phyloP scores from a whole-genome alignment of 1,140 invertebrate species.

The Drosophila saltans region DNA sequence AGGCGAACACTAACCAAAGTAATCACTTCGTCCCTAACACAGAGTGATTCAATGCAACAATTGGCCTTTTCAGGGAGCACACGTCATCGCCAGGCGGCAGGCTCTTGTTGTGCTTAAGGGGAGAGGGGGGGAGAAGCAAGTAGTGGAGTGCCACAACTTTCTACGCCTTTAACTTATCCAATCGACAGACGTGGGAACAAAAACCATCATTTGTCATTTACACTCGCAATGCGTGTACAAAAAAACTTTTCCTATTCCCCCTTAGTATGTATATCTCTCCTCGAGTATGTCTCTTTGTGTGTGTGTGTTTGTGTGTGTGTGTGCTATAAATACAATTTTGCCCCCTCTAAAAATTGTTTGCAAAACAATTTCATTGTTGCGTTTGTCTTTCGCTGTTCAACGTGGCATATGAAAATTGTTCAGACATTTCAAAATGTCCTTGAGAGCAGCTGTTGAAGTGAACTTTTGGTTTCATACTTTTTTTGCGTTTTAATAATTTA shows the following conservation, averaged over 20 bases:
- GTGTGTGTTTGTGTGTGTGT: neutral
- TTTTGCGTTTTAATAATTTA: conserved; percentile 49
- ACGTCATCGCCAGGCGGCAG: conserved; percentile 41
- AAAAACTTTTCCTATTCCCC: neutral
- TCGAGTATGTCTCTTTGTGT: neutral
- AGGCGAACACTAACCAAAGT: conserved; percentile 47
- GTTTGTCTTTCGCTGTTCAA: conserved; percentile 23
- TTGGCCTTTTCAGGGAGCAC: conserved; percentile 38
- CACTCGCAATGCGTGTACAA: conserved; percentile 3
- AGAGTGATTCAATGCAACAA: conserved; percentile 61
- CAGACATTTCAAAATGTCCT: conserved; percentile 53
- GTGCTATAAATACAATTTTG: conserved; percentile 11
- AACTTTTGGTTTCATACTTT: conserved; percentile 18
- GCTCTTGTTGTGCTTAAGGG: conserved; percentile 3
- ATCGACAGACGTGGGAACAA: conserved; percentile 37
- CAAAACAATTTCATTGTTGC: conserved; percentile 15
- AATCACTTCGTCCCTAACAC: conserved; percentile 18
- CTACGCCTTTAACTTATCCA: conserved; percentile 20
- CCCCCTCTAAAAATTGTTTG: conserved; percentile 17
- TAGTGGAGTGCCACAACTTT: neutral
- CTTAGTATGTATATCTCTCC: conserved; percentile 1
- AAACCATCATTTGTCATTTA: conserved; percentile 45
- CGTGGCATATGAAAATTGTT: conserved; percentile 34
- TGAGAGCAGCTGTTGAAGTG: conserved; percentile 54
- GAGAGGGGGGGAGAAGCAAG: neutral